Evolutionary conservation across 2,113 vertebrate species (phyloP).

Genomic region (Pseudopipra pipra): DNA sequence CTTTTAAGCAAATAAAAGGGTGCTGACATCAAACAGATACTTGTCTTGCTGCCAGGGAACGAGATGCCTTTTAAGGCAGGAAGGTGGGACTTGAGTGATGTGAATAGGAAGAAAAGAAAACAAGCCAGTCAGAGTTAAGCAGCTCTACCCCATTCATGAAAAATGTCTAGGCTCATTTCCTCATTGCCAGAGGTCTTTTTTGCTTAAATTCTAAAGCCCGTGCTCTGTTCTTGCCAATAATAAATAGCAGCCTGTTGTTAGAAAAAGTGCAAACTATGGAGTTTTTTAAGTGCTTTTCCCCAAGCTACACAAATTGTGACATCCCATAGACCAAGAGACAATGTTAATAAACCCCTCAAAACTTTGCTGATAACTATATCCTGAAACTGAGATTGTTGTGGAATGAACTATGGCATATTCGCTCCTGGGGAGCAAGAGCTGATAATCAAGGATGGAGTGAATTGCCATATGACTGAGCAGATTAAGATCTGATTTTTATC

Average conservation of each 20-base stretch:
- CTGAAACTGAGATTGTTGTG: not conserved
- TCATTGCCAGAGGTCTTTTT: constrained; percentile 71
- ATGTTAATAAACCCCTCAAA: constrained; percentile 25
- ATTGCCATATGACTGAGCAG: not conserved
- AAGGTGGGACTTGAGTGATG: constrained; percentile 74
- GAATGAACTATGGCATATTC: not conserved
- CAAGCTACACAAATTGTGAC: constrained; percentile 17
- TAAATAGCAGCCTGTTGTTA: constrained; percentile 61
- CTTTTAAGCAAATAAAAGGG: constrained; percentile 75
- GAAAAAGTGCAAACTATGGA: constrained; percentile 48
- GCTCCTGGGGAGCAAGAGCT: not conserved
- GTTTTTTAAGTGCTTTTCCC: constrained; percentile 24
- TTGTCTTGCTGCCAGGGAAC: constrained; percentile 74
- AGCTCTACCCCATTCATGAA: constrained; percentile 74
- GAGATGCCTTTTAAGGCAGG: constrained; percentile 71
- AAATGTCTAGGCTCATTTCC: constrained; percentile 70
- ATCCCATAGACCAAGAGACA: constrained; percentile 25
- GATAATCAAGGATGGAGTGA: not conserved
- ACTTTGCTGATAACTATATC: constrained; percentile 44
- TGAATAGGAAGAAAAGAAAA: constrained; percentile 75
- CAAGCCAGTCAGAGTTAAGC: constrained; percentile 72
- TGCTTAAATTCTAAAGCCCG: constrained; percentile 67
- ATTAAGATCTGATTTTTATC: constrained; percentile 34
- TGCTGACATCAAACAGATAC: constrained; percentile 77
- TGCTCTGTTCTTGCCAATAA: constrained; percentile 67